phyloP scores from a whole-genome alignment of 2,888 invertebrate genomes.

The Cenopis cana region DNA sequence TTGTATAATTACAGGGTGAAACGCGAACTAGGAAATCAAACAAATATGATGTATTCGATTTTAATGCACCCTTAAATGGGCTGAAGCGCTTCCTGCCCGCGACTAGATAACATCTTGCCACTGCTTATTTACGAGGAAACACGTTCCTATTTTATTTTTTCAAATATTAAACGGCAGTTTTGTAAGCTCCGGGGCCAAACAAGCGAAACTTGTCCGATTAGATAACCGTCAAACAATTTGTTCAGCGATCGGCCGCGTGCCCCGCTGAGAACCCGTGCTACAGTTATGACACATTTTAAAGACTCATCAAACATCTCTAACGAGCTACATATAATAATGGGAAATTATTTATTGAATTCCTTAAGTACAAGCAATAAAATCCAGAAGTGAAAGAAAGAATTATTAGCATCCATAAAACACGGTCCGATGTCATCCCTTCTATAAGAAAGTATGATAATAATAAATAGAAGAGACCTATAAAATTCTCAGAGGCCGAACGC shows the following conservation, averaged over 20 bases:
- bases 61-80: conserved; percentile 86
- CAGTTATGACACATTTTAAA: conserved; percentile 52
- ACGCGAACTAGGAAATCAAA: conserved; percentile 85
- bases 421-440: conserved; percentile 66
- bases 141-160: conserved; percentile 55
- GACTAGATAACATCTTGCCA: conserved; percentile 77
- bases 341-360: conserved; percentile 60
- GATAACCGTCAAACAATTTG: conserved; percentile 70
- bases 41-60: conserved; percentile 86
- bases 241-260: conserved; percentile 56
- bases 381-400: conserved; percentile 69
- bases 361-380: conserved; percentile 62
- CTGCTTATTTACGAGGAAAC: conserved; percentile 77
- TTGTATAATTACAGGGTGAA: conserved; percentile 84
- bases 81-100: conserved; percentile 82
- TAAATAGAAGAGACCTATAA: conserved; percentile 72
- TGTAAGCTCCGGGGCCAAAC: conserved; percentile 72
- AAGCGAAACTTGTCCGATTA: conserved; percentile 73
- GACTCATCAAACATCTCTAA: conserved; percentile 47
- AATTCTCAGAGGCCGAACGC: conserved; percentile 60
- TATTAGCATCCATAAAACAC: conserved; percentile 71
- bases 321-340: conserved; percentile 44
- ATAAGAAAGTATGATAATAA: conserved; percentile 67
- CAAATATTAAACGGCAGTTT: conserved; percentile 71
- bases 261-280: conserved; percentile 46